phyloP scores from a whole-genome alignment of 2,888 invertebrate genomes.

The Chymomyza caudatula region DNA sequence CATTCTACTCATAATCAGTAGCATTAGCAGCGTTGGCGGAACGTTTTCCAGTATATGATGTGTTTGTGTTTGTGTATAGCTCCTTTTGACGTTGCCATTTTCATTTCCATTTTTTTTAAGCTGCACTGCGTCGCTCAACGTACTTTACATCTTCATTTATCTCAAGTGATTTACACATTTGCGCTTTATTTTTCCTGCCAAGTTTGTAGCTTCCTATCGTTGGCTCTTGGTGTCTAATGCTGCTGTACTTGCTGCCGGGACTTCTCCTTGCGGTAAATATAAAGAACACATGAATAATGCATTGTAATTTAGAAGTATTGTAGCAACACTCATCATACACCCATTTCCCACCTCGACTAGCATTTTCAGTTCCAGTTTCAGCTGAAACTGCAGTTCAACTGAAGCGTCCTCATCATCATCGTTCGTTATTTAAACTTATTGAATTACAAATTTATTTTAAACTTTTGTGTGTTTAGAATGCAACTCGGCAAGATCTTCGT shows the following conservation, averaged over 20 bases:
- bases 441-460: conserved; percentile 42
- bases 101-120: neutral
- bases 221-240: conserved; percentile 2
- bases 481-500: conserved; percentile 15
- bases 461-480: conserved; percentile 24
- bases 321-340: neutral
- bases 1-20: neutral
- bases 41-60: neutral
- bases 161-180: conserved; percentile 36
- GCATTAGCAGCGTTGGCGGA: neutral
- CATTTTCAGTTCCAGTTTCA: neutral
- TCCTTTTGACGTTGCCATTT: neutral
- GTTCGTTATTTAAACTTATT: conserved; percentile 34
- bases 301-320: conserved; percentile 30
- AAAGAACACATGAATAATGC: conserved; percentile 41
- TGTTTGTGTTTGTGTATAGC: no score
- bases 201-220: neutral
- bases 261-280: conserved; percentile 19
- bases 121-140: neutral
- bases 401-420: conserved; percentile 10
- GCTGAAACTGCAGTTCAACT: neutral
- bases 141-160: conserved; percentile 30
- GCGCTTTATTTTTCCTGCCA: conserved; percentile 7
- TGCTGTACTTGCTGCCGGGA: neutral
- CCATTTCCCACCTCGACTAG: neutral